Percentiles rank a stretch among this genome's conserved stretches.
phyloP scores from a whole-genome alignment of 2,797 vertebrate species.

The Lacerta agilis region DNA sequence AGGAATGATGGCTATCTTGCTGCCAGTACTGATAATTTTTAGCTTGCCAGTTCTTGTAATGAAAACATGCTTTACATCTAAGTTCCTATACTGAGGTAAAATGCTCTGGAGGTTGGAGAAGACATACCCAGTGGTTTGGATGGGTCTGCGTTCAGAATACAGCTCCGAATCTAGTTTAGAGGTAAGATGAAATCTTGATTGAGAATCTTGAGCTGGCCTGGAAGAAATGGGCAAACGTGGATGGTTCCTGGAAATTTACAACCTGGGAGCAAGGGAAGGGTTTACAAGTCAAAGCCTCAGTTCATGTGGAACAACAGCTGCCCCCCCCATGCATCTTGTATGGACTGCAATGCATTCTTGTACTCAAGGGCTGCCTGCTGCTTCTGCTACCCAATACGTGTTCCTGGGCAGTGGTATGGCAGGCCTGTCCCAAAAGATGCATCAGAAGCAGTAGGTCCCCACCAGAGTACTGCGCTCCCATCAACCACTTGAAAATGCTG shows the following conservation, averaged over 20 bases:
- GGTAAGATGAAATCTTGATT: not conserved
- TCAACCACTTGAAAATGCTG: not conserved
- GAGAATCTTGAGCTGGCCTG: not conserved
- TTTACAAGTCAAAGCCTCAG: not conserved
- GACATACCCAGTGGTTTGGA: not conserved
- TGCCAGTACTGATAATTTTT: not conserved
- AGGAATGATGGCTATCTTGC: not conserved
- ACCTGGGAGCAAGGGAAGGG: not conserved
- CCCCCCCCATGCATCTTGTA: not conserved
- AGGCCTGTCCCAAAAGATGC: not conserved
- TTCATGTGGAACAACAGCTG: not conserved
- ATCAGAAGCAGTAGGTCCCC: not conserved
- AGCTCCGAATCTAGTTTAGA: not conserved
- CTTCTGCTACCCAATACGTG: not conserved
- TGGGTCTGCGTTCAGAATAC: not conserved
- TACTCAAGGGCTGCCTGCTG: not conserved
- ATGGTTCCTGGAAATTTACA: not conserved
- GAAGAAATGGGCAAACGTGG: not conserved
- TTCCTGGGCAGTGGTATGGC: not conserved
- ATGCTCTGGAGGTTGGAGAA: too few species aligned
- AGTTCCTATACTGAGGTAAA: not conserved
- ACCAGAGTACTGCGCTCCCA: not conserved
- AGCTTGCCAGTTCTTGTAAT: not conserved
- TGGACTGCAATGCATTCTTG: too few species aligned
- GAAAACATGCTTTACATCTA: not conserved